Conservation (phyloP, 2,797 vertebrate species). For the Cichlasoma orientale region DNA sequence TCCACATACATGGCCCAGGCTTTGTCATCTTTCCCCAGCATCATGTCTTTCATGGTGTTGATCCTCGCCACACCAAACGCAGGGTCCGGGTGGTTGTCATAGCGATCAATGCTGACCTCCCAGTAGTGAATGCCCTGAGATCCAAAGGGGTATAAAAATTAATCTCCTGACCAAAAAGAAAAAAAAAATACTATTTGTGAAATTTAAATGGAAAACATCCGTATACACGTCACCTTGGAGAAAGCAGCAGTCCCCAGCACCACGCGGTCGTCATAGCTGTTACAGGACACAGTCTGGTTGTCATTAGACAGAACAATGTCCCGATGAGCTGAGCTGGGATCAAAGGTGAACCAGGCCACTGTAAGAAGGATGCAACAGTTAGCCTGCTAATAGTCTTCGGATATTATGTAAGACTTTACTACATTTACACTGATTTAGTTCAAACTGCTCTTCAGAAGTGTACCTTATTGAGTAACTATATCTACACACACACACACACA, state of each 20-base stretch:
- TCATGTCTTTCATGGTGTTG: slow-evolving; percentile 93
- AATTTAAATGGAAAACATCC: neutral
- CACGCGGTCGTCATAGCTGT: slow-evolving; percentile 96
- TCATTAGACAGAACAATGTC: slow-evolving; percentile 96
- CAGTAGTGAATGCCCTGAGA: slow-evolving; percentile 91
- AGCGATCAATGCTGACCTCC: slow-evolving; percentile 93
- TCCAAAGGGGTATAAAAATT: neutral
- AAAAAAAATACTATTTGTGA: neutral
- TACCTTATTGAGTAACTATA: neutral
- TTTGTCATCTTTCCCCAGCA: slow-evolving; percentile 95
- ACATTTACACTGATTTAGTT: neutral
- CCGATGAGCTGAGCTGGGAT: slow-evolving; percentile 91
- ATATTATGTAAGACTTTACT: neutral
- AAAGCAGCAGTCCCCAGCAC: slow-evolving; percentile 95
- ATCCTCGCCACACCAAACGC: slow-evolving; percentile 96
- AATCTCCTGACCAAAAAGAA: neutral
- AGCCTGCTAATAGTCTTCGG: neutral
- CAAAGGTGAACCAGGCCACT: slow-evolving; percentile 99
- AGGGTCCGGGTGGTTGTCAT: slow-evolving; percentile 97
- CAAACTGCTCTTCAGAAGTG: neutral
- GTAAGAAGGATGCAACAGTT: slow-evolving; percentile 14
- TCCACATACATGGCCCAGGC: slow-evolving; percentile 99
- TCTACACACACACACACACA: neutral
- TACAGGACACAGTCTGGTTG: slow-evolving; percentile 94
- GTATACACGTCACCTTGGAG: slow-evolving; percentile 81